These are phyloP conservation scores for Tenthredo amoena DNA, from an alignment of 2,888 invertebrate species.

Conservation along the genomic window DNA sequence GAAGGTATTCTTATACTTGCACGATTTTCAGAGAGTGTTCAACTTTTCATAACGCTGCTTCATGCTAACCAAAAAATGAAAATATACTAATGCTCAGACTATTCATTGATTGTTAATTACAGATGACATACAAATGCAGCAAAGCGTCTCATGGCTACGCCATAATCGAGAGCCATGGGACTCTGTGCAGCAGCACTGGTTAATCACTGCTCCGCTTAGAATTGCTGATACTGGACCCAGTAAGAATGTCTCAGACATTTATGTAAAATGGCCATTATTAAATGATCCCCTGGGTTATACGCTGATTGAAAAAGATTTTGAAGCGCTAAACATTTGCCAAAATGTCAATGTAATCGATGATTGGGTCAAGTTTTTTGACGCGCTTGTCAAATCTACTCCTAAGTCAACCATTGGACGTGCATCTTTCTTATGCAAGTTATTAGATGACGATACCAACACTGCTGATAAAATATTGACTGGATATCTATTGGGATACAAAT, in stretches of 20 bases:
- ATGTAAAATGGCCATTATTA: constrained; percentile 12
- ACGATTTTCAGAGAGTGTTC: not conserved
- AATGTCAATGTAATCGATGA: not conserved
- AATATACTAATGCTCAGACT: not conserved
- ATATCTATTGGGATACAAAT: not conserved
- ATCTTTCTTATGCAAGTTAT: not conserved
- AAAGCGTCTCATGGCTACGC: not conserved
- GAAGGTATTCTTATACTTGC: not conserved
- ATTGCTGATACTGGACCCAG: not conserved
- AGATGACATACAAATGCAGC: not conserved
- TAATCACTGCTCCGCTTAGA: not conserved
- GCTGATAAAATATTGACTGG: not conserved
- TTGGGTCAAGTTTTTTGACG: not conserved
- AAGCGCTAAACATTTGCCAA: not conserved
- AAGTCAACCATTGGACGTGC: not conserved
- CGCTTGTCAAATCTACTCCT: not conserved
- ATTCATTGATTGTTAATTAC: not conserved
- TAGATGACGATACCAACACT: not conserved
- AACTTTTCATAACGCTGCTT: not conserved
- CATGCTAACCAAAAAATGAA: not conserved
- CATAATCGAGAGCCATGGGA: constrained; percentile 19
- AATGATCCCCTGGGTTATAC: not conserved
- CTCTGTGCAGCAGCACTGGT: not conserved
- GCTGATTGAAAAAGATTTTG: constrained; percentile 16
- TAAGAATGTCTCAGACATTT: constrained; percentile 14